Percentiles rank a stretch among this genome's conserved stretches.
Evolutionary conservation across 2,113 vertebrate species (phyloP).

Genomic region (Macaca mulatta): DNA sequence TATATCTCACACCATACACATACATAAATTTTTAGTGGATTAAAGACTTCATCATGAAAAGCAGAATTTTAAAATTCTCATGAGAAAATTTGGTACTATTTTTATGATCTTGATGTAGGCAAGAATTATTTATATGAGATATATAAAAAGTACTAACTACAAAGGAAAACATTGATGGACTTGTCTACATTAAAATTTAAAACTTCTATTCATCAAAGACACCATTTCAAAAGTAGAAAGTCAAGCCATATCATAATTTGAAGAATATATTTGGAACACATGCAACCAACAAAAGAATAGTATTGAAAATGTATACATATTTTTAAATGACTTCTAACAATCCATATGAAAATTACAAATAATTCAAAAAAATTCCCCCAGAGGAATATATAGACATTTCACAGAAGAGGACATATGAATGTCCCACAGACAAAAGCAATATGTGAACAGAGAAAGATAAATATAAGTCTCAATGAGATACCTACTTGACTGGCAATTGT

Average conservation of each 20-base stretch:
- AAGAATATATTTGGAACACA: not conserved
- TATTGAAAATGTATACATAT: not conserved
- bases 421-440: not conserved
- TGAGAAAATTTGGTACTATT: not conserved
- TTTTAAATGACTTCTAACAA: conserved; percentile 21
- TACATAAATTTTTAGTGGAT: not conserved
- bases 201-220: not conserved
- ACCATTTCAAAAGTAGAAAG: conserved; percentile 33
- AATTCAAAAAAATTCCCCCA: not conserved
- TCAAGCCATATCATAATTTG: not conserved
- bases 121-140: not conserved
- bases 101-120: not conserved
- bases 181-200: conserved; percentile 3
- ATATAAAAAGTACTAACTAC: not conserved
- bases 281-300: not conserved
- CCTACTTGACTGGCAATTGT: not conserved
- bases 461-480: not conserved
- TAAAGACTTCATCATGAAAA: conserved; percentile 12
- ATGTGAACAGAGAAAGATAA: not conserved
- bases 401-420: not conserved
- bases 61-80: not conserved
- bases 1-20: not conserved
- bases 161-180: not conserved
- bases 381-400: not conserved
- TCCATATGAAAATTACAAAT: not conserved